phyloP scores from a whole-genome alignment of 2,797 vertebrate genomes.

The Lepilemur septentrionalis region DNA sequence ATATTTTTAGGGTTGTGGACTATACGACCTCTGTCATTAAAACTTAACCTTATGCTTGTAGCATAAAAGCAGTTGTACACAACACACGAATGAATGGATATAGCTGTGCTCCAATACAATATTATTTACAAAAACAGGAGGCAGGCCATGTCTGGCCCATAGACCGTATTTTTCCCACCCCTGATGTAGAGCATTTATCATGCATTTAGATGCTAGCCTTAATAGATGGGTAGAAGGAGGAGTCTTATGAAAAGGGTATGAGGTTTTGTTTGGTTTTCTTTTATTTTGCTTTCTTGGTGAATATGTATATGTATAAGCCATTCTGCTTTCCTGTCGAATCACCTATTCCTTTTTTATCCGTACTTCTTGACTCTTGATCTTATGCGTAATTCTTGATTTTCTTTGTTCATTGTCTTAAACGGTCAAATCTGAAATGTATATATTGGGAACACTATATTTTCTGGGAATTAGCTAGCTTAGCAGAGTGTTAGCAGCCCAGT shows the following conservation, averaged over 20 bases:
- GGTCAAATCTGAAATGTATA: neutral
- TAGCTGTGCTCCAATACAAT: neutral
- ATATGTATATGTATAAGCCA: neutral
- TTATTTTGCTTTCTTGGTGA: neutral
- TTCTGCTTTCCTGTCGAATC: neutral
- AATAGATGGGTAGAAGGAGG: neutral
- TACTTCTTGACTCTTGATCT: neutral
- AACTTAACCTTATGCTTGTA: neutral
- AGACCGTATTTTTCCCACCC: neutral
- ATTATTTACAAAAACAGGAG: neutral
- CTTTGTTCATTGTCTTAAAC: neutral
- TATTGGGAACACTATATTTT: neutral
- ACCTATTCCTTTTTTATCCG: neutral
- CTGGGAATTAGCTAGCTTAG: neutral
- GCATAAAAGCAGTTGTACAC: neutral
- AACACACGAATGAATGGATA: neutral
- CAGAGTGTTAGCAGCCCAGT: neutral
- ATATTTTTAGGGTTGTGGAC: neutral
- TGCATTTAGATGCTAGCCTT: neutral
- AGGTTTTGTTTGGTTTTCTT: neutral
- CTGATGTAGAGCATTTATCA: neutral
- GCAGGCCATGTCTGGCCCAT: neutral
- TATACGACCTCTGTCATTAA: neutral
- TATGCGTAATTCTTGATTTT: neutral
- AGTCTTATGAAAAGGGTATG: rapidly evolving